Base-by-base conservation (phyloP, 2,797 vertebrate species). In the Muscicapa comitata region DNA sequence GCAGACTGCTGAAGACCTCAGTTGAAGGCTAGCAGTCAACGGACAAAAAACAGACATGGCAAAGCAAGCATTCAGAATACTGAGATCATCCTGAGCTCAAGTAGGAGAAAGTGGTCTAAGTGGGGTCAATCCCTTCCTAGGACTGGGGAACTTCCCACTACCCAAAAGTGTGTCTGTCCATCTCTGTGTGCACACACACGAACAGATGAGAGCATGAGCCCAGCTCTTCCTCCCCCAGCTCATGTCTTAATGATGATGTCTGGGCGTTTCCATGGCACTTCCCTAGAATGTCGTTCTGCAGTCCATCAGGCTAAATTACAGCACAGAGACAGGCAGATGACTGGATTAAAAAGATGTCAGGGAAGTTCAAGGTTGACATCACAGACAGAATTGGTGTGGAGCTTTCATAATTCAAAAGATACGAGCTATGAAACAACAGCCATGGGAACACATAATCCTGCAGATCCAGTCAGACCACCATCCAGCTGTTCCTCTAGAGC, bases 331-430 rank as follows among this genome's bases (percentile, higher is more conserved):
- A 88, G 79, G 89, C 91, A 95, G 79, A 94, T 93, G 95, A 94
- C 93, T 91, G 87, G 82, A 94, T 97, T 94, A 96, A 96, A 96
- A 91, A 97, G 93, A 96, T 94, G 91, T 96, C 93, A 97, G 79
- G 73, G 85, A 94, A 93, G 89, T 91, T 94, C 84, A 89, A 88
- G 75, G 95, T 79, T 96, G 95, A 97, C 88, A 96, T 90, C 95
- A 86, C 94, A 96, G 82, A 83, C 26, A 83, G 79, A 97, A 95
- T 40, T 84, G 66, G 62, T 81, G 51, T 57, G 73, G 33, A 91
- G 76, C 85, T 90, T 90, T 91, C 94, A 93, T 93, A 96, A 93
- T 91, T 93, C 89, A 90, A 78, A 95, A 93, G 85, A 94, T 84
- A 94, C 0, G 4, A 90, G 72, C 76, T 96, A 94, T 90, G 85